Conservation (phyloP, 1,140 invertebrate species). For the Bursaphelenchus mucronatus region DNA sequence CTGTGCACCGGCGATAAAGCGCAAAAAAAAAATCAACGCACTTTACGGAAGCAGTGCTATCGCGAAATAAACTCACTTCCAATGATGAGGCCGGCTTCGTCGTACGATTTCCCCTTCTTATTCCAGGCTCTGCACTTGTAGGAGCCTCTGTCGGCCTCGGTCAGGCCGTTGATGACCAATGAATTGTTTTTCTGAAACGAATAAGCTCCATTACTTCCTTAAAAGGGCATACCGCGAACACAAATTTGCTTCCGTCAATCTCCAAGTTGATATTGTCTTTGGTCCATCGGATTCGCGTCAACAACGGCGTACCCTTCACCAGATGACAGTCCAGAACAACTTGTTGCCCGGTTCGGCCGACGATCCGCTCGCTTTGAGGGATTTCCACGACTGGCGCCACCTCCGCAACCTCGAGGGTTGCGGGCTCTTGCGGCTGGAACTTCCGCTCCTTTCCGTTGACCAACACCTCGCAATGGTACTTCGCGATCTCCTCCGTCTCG, state of each 20-base stretch:
- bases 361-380: slow-evolving; percentile 29
- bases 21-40: too few relatives aligned
- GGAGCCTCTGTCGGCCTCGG: slow-evolving; percentile 61
- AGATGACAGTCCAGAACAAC: slow-evolving; percentile 37
- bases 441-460: slow-evolving; percentile 24
- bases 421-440: not conserved
- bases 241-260: slow-evolving; percentile 29
- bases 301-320: slow-evolving; percentile 33
- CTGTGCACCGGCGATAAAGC: too few relatives aligned
- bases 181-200: slow-evolving; percentile 61
- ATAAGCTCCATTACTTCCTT: slow-evolving; percentile 28
- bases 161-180: slow-evolving; percentile 56
- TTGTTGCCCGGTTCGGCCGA: slow-evolving; percentile 8
- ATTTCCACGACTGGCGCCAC: slow-evolving; percentile 30
- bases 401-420: slow-evolving; percentile 29
- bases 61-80: slow-evolving; percentile 34
- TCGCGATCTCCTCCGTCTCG: slow-evolving; percentile 26
- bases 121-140: slow-evolving; percentile 63
- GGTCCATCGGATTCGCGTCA: slow-evolving; percentile 47
- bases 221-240: slow-evolving; percentile 35
- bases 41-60: not conserved
- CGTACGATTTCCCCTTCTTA: slow-evolving; percentile 56
- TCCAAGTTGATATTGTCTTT: slow-evolving; percentile 49
- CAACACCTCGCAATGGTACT: slow-evolving; percentile 14
- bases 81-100: slow-evolving; percentile 40